Evolutionary conservation across 1,140 invertebrate genomes (phyloP), one percentile per base, ranked within the genome.

Genomic region (Cherax quadricarinatus): DNA sequence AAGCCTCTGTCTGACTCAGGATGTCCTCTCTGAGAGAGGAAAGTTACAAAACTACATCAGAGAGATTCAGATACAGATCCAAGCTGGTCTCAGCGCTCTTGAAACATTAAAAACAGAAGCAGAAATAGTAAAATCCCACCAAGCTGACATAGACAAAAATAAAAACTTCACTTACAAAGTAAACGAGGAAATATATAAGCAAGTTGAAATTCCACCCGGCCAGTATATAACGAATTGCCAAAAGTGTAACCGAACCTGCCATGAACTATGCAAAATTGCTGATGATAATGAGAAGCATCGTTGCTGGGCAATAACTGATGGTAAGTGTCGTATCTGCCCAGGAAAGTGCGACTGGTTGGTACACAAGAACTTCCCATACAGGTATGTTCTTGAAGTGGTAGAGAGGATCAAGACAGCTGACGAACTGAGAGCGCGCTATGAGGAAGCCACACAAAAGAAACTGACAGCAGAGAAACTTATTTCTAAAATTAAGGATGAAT

Each of bases 121-220:
- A 16, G 78, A 82, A 18, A 49, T 81, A 6, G 21, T 88, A 7
- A 41, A 80, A 48, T n/a, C 14, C 2, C 70, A 87, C 57, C 21
- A 79, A 41, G 70, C 86, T 57, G 73, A 87, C 24, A 87, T 86
- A 49, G 85, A 86, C 9, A 75, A 48, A 21, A 86, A 73, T 60
- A 86, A 86, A 53, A 51, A 73, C 41, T 86, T 86, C 53, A 30
- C 10, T 49, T 86, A 86, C 51, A 73, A 18, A 86, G 85, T 86
- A 70, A 49, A 73, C 7, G 66, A 75, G 48, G 16, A 75, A n/a
- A 73, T 9, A 21, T 75, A 18, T 41, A 10, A 66, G 12, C 4
- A 12, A 21, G 21, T 16, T 10, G 16, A 66, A 18, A 66, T 18
- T 18, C 21, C 62, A 66, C 4, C 16, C 4, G 62, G 62, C 16